Evolutionary conservation across 2,888 invertebrate species (phyloP).

Genomic region (Athalia circularis): DNA sequence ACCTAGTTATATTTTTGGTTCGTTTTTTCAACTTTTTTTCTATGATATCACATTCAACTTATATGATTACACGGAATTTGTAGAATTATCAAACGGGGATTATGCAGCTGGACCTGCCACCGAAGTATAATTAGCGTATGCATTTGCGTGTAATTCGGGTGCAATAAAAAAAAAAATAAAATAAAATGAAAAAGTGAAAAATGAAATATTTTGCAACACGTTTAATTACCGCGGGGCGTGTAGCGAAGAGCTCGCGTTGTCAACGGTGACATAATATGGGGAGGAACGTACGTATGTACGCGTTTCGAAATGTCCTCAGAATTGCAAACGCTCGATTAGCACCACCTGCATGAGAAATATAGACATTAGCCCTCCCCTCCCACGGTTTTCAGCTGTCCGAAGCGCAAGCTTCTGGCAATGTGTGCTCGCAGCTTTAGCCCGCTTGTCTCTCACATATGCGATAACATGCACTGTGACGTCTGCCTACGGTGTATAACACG

Average conservation of each 20-base stretch:
- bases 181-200: no score
- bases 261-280: not conserved
- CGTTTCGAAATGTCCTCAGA: conserved; percentile 19
- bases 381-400: conserved; percentile 6
- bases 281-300: not conserved
- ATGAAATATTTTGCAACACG: not conserved
- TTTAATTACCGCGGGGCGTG: not conserved
- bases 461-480: not conserved
- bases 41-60: no score
- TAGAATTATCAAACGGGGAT: no score
- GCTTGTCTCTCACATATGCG: not conserved
- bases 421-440: not conserved
- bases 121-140: no score
- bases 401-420: not conserved
- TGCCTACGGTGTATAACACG: conserved; percentile 13
- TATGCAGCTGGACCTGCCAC: no score
- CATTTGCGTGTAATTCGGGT: no score
- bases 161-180: no score
- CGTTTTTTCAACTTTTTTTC: no score
- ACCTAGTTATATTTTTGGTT: no score
- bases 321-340: conserved; percentile 36
- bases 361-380: conserved; percentile 2
- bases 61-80: no score
- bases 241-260: not conserved
- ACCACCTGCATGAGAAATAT: conserved; percentile 35